Evolutionary conservation across 2,888 invertebrate species (phyloP).

Genomic region (Rotaria magnacalcarata): DNA sequence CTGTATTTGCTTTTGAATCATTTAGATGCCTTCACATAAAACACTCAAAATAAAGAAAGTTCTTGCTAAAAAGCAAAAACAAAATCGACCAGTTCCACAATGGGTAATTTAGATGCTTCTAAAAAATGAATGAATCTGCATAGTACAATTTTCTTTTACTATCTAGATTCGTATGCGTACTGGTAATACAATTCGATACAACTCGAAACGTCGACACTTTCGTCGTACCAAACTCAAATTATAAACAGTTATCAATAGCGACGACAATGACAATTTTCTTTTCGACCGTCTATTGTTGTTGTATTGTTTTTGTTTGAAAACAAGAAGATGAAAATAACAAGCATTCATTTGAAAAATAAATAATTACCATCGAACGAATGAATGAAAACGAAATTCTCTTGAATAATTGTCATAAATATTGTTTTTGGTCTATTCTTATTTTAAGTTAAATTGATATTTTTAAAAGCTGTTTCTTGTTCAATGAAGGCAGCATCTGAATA

Average conservation of each 20-base stretch:
- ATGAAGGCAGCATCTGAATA: no score
- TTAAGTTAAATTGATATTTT: no score
- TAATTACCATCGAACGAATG: not conserved
- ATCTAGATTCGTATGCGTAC: constrained; percentile 40
- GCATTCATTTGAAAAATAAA: not conserved
- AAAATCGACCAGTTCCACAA: constrained; percentile 46
- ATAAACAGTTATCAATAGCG: constrained; percentile 35
- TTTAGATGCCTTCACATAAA: constrained; percentile 42
- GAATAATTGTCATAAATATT: no score
- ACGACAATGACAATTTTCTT: not conserved
- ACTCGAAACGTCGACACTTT: constrained; percentile 46
- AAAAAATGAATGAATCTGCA: no score
- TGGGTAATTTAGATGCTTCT: constrained; percentile 3
- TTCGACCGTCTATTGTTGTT: not conserved
- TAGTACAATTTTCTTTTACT: no score
- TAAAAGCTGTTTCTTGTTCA: no score
- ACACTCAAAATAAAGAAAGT: constrained; percentile 46
- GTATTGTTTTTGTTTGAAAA: not conserved
- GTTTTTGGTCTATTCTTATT: no score
- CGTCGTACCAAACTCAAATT: constrained; percentile 47
- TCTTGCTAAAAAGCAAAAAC: constrained; percentile 46
- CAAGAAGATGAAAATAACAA: constrained; percentile 10
- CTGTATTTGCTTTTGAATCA: not conserved
- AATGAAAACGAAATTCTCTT: no score
- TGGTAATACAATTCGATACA: constrained; percentile 46